phyloP scores from a whole-genome alignment of 92 coral and sea anemone species.

The Heteractis magnifica region DNA sequence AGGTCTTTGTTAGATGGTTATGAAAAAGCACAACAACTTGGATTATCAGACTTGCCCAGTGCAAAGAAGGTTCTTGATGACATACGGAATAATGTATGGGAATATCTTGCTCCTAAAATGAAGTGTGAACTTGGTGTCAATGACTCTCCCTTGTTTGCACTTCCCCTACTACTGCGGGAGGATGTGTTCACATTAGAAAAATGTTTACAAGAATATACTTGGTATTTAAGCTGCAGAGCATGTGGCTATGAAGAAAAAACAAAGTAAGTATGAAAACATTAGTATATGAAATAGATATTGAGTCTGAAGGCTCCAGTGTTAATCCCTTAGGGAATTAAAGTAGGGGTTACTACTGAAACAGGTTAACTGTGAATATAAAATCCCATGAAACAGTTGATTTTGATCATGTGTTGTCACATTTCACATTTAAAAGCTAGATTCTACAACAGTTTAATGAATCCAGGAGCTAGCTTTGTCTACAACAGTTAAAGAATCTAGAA shows the following conservation, averaged over 20 bases:
- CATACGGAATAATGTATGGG: conserved; percentile 67
- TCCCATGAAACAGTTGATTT: no score
- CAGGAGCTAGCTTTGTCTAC: no score
- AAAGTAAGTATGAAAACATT: conserved; percentile 49
- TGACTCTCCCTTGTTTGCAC: conserved; percentile 79
- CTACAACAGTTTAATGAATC: no score
- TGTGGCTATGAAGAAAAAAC: conserved; percentile 79
- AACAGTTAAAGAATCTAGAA: no score
- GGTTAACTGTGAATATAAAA: no score
- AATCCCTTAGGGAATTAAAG: no score
- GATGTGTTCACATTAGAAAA: conserved; percentile 42
- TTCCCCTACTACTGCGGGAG: conserved; percentile 75
- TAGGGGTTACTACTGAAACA: no score
- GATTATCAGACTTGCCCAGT: conserved; percentile 25
- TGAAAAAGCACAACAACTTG: conserved; percentile 56
- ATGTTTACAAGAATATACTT: conserved; percentile 65
- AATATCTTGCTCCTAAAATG: conserved; percentile 71
- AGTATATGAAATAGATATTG: no score
- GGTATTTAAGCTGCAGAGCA: conserved; percentile 70
- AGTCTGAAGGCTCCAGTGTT: no score
- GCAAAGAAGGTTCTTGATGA: conserved; percentile 47
- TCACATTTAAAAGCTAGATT: no score
- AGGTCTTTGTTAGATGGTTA: conserved; percentile 38
- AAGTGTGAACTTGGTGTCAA: conserved; percentile 82
- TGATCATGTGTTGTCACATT: no score